Evolutionary conservation across 2,888 invertebrate genomes (phyloP).

Genomic region (Cenopis cana): DNA sequence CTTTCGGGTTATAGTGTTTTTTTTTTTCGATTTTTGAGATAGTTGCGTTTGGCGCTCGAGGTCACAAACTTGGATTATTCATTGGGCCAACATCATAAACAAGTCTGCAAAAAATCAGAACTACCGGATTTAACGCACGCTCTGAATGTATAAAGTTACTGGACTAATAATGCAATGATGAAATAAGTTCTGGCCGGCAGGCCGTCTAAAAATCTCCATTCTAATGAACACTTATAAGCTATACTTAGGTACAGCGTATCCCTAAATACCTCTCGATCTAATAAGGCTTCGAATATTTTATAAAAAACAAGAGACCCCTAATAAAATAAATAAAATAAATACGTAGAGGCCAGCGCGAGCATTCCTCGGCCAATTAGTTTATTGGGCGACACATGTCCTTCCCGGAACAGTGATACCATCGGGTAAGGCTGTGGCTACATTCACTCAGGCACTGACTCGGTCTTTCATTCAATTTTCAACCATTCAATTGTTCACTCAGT

Average conservation of each 20-base stretch:
- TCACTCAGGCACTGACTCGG: not conserved
- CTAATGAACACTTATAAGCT: not conserved
- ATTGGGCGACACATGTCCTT: constrained; percentile 82
- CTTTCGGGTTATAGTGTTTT: too few species aligned
- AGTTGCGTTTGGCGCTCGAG: too few species aligned
- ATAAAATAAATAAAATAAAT: constrained; percentile 64
- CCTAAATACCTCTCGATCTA: constrained; percentile 33
- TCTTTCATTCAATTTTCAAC: not conserved
- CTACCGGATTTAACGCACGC: too few species aligned
- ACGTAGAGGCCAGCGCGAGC: constrained; percentile 66
- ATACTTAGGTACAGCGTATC: not conserved
- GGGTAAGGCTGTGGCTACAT: constrained; percentile 47
- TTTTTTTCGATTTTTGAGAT: too few species aligned
- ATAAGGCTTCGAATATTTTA: constrained; percentile 25
- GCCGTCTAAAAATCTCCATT: too few species aligned
- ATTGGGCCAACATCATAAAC: too few species aligned
- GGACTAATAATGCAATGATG: too few species aligned
- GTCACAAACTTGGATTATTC: too few species aligned
- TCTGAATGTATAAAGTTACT: too few species aligned
- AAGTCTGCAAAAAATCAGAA: too few species aligned
- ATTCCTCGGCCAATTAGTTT: constrained; percentile 81
- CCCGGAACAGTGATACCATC: constrained; percentile 80
- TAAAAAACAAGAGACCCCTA: constrained; percentile 48
- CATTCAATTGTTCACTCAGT: not conserved
- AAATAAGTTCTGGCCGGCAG: too few species aligned